Evolutionary conservation across 2,113 vertebrate genomes (phyloP).

Genomic region (Saguinus imperator): DNA sequence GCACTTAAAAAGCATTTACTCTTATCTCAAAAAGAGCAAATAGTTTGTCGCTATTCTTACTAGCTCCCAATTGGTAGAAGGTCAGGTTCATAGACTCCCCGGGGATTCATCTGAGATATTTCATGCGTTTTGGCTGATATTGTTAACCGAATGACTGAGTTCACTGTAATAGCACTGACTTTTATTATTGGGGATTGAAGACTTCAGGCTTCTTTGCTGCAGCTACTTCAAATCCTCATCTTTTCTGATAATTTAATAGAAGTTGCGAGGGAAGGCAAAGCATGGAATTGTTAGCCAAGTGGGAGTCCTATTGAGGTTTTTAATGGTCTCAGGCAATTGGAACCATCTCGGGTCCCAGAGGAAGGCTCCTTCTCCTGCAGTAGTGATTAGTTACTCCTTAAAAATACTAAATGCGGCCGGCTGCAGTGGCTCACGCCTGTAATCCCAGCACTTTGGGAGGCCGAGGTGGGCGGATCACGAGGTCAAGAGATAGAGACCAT

Average conservation of each 20-base stretch:
- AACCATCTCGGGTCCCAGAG: background rate
- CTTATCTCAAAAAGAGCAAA: constrained; percentile 41
- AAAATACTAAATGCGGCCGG: background rate
- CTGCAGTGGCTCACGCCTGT: too few relatives aligned
- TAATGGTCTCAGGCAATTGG: background rate
- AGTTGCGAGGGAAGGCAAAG: background rate
- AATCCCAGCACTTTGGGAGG: too few relatives aligned
- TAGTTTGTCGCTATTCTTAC: constrained; percentile 34
- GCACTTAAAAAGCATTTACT: background rate
- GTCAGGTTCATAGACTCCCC: background rate
- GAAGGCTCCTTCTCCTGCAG: background rate
- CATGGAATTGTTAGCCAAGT: background rate
- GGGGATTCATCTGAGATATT: constrained; percentile 3
- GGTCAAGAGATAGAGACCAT: too few relatives aligned
- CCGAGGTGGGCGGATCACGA: too few relatives aligned
- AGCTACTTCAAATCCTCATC: background rate
- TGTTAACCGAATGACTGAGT: background rate
- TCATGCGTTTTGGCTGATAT: background rate
- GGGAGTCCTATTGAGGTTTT: background rate
- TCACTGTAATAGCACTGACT: background rate
- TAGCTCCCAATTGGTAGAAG: background rate
- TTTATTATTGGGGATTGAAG: background rate
- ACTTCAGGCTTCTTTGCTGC: background rate
- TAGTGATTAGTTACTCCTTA: background rate
- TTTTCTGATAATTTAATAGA: constrained; percentile 36